Conservation (phyloP, 2,888 invertebrate genomes). For the Deilephila elpenor region DNA sequence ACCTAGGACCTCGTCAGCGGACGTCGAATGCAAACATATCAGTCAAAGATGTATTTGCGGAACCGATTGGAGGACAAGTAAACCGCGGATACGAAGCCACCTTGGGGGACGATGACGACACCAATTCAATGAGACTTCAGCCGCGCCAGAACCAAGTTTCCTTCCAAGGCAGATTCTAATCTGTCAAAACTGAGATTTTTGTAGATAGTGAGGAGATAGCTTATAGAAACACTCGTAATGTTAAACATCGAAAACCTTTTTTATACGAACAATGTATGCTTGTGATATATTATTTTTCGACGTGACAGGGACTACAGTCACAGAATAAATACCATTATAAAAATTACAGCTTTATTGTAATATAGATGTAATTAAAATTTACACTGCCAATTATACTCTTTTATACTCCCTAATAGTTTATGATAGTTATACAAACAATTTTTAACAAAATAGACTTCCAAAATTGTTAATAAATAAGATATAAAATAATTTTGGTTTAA, state of each 20-base stretch:
- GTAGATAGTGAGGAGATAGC: constrained; percentile 43
- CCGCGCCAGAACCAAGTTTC: constrained; percentile 87
- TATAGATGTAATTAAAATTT: constrained; percentile 62
- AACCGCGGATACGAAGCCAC: constrained; percentile 91
- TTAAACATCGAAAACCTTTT: constrained; percentile 27
- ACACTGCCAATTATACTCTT: constrained; percentile 74
- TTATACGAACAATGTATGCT: constrained; percentile 28
- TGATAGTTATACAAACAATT: constrained; percentile 41
- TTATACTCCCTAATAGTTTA: constrained; percentile 43
- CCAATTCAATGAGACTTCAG: constrained; percentile 90
- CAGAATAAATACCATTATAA: constrained; percentile 49
- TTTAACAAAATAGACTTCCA: constrained; percentile 50
- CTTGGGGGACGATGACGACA: constrained; percentile 87
- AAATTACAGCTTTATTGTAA: constrained; percentile 63
- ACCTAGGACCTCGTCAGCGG: constrained; percentile 87
- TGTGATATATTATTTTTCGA: constrained; percentile 32
- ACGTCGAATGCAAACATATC: constrained; percentile 91
- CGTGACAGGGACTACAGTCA: constrained; percentile 29
- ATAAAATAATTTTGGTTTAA: constrained; percentile 40
- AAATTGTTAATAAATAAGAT: constrained; percentile 55
- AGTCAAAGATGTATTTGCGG: constrained; percentile 91
- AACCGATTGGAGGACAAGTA: constrained; percentile 89
- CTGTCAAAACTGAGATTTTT: constrained; percentile 40
- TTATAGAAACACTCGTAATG: constrained; percentile 10
- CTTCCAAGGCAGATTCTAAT: constrained; percentile 79